Evolutionary conservation across 2,113 vertebrate genomes (phyloP).

Genomic region (Glaucomys volans): DNA sequence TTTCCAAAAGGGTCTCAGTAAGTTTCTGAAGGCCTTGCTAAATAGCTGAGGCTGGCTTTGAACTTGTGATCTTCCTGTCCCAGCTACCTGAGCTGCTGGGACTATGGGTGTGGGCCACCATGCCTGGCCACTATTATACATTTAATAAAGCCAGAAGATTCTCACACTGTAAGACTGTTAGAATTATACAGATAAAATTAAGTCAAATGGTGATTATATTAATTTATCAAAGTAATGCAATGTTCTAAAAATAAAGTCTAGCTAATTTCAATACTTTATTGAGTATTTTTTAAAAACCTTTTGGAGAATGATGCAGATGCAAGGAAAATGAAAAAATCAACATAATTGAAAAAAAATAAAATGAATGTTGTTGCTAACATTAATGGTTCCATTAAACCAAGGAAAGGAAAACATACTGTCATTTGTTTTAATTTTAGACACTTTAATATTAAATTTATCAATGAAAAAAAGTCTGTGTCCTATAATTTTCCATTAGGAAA

Average conservation of each 20-base stretch:
- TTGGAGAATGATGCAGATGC: neutral
- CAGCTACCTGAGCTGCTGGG: too few relatives aligned
- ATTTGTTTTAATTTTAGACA: slow-evolving; percentile 58
- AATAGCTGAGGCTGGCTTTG: too few relatives aligned
- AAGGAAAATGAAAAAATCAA: slow-evolving; percentile 49
- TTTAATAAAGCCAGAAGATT: neutral
- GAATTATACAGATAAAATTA: neutral
- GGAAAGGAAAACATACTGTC: neutral
- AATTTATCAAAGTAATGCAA: slow-evolving; percentile 47
- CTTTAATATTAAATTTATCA: neutral
- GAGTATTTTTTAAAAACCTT: slow-evolving; percentile 4
- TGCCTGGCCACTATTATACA: neutral
- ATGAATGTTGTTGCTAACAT: neutral
- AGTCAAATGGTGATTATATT: slow-evolving; percentile 41
- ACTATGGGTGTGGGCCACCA: too few relatives aligned
- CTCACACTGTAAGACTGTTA: neutral
- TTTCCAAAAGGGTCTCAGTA: too few relatives aligned
- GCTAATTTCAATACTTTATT: slow-evolving; percentile 39
- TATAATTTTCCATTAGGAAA: slow-evolving; percentile 34
- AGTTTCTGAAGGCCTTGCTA: too few relatives aligned
- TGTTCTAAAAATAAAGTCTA: slow-evolving; percentile 47
- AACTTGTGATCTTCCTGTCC: too few relatives aligned
- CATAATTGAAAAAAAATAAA: slow-evolving; percentile 53
- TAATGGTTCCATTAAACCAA: slow-evolving; percentile 16
- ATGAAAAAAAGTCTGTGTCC: neutral